Base-by-base conservation (phyloP, 2,888 invertebrate genomes). In the Mesorhabditis spiculigera region DNA sequence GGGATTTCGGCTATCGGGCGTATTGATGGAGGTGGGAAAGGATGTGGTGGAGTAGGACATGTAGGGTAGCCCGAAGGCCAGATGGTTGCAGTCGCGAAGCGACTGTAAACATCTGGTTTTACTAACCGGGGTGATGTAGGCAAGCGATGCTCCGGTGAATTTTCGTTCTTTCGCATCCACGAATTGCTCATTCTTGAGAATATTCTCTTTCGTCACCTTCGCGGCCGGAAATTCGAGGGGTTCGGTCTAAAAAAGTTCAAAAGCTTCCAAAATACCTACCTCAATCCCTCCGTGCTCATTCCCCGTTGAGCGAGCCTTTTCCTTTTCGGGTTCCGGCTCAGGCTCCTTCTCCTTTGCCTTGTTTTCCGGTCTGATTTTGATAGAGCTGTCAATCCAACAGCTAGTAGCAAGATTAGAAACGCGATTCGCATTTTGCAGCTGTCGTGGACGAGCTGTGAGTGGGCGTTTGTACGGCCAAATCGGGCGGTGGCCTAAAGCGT, bases 101-200 rank as follows among this genome's bases (percentile, higher is more conserved):
- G n/a, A n/a, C n/a, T n/a, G n/a, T n/a, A n/a, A n/a, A n/a, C n/a
- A n/a, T n/a, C n/a, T n/a, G n/a, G n/a, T 16, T 13, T 63, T 71
- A 88, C 89, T 87, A 88, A 93, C 94, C 71, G 95, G 94, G 65
- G 95, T 95, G 64, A 95, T 92, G 87, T 93, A 95, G 71, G 93
- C 95, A 73, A 95, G 88, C 16, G 92, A 91, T n/a, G 91, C 45
- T 13, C 71, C 70, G 42, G 62, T 71, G 73, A 71, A 71, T 65
- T 66, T 71, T 43, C 28, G 43, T 44, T 28, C 67, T 64, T 50
- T 67, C 4, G 16, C 69, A 8, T 75, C 72, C n/a, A 69, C 69
- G 4, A 75, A 41, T 10, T 67, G 43, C 41, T 70, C 58, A 62
- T 78, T 69, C 5, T 73, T 64, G 28, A 75, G 42, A 67, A 78